phyloP scores from a whole-genome alignment of 2,888 invertebrate genomes.

The Atethmia centrago region DNA sequence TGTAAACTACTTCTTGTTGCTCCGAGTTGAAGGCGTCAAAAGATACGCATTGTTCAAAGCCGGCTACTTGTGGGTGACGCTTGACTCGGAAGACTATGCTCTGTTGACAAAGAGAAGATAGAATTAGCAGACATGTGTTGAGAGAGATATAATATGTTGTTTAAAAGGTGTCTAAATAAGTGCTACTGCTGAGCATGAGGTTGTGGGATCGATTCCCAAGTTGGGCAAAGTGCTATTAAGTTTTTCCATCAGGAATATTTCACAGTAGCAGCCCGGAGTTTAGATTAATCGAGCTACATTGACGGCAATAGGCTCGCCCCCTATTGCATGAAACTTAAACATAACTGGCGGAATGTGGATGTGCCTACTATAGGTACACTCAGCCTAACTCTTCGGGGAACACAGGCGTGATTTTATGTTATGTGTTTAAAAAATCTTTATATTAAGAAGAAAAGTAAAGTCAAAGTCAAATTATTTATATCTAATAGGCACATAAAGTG shows the following conservation, averaged over 20 bases:
- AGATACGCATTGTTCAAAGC: conserved; percentile 94
- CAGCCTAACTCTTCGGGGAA: too few species aligned
- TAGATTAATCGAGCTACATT: neutral
- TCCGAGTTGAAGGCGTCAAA: conserved; percentile 93
- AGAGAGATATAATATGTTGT: neutral
- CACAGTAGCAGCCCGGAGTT: neutral
- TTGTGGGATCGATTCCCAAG: neutral
- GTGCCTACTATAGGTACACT: too few species aligned
- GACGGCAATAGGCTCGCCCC: neutral
- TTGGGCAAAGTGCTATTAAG: neutral
- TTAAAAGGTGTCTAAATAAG: neutral
- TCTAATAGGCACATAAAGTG: too few species aligned
- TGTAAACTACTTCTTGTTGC: conserved; percentile 93
- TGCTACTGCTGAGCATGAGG: neutral
- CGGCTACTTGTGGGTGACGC: conserved; percentile 91
- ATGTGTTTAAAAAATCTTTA: too few species aligned
- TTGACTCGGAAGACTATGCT: conserved; percentile 93
- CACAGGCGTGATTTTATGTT: too few species aligned
- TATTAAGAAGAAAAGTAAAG: too few species aligned
- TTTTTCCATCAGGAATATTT: neutral
- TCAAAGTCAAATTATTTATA: too few species aligned
- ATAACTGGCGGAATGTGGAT: too few species aligned
- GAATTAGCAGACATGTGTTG: neutral
- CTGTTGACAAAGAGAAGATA: conserved; percentile 86
- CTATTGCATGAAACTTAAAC: too few species aligned